These are phyloP conservation scores for Atta cephalotes DNA, from an alignment of 1,140 invertebrate species.

Conservation along the genomic window DNA sequence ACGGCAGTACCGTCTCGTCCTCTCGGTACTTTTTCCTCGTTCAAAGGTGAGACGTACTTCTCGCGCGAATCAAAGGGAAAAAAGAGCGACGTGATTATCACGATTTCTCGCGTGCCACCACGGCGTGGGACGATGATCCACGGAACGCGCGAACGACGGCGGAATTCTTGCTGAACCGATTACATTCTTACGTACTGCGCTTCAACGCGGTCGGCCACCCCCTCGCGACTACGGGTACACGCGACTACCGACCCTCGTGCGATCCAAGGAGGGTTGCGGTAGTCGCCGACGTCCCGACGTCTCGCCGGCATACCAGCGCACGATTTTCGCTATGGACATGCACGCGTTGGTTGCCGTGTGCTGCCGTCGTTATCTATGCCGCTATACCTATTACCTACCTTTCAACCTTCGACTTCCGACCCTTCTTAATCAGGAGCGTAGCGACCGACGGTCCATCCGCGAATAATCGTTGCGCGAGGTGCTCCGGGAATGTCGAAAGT, in stretches of 20 bases:
- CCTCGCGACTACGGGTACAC: slow-evolving; percentile 77
- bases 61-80: not conserved
- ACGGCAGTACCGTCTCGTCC: not conserved
- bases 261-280: slow-evolving; percentile 56
- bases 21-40: not conserved
- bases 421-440: slow-evolving; percentile 64
- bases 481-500: slow-evolving; percentile 19
- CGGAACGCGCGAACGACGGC: not conserved
- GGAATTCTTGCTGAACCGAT: slow-evolving; percentile 61
- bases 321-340: slow-evolving; percentile 44
- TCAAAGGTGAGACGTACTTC: not conserved
- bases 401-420: slow-evolving; percentile 68
- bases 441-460: not conserved
- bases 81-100: slow-evolving; percentile 44
- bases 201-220: slow-evolving; percentile 30
- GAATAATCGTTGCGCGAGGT: slow-evolving; percentile 24
- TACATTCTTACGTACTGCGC: slow-evolving; percentile 66
- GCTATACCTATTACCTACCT: slow-evolving; percentile 27
- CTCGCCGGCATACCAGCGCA: slow-evolving; percentile 67
- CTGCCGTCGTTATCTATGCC: slow-evolving; percentile 51
- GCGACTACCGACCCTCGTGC: slow-evolving; percentile 77
- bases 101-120: slow-evolving; percentile 61
- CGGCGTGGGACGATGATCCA: not conserved
- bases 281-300: slow-evolving; percentile 67
- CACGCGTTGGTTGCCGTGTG: slow-evolving; percentile 18